phyloP scores from a whole-genome alignment of 1,140 invertebrate genomes.

The Aradophagus sp. region DNA sequence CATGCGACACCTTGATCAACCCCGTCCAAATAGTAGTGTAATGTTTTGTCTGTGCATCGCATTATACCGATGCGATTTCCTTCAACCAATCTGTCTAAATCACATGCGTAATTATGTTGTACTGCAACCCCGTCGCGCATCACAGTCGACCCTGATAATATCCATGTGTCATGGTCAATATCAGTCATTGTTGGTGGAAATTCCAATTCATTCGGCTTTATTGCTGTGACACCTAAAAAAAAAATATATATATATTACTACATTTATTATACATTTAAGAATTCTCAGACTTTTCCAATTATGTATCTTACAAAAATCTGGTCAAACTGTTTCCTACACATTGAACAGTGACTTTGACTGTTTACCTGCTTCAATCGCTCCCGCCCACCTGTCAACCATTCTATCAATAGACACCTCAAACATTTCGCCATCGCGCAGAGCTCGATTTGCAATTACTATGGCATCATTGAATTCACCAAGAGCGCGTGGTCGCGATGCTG shows the following conservation, averaged over 20 bases:
- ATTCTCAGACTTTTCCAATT: too few species aligned
- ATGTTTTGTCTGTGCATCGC: slow-evolving; percentile 86
- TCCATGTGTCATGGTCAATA: slow-evolving; percentile 93
- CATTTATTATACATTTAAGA: too few species aligned
- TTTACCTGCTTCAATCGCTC: slow-evolving; percentile 85
- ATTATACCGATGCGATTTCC: slow-evolving; percentile 89
- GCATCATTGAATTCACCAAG: slow-evolving; percentile 95
- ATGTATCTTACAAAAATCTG: too few species aligned
- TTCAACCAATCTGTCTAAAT: slow-evolving; percentile 85
- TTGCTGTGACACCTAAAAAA: slow-evolving; percentile 84
- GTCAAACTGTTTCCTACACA: too few species aligned
- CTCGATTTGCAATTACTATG: slow-evolving; percentile 91
- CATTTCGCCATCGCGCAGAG: slow-evolving; percentile 90
- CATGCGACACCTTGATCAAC: slow-evolving; percentile 92
- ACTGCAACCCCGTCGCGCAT: slow-evolving; percentile 90
- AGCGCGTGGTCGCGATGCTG: slow-evolving; percentile 88
- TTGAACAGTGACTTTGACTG: slow-evolving; percentile 1
- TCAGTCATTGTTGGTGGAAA: slow-evolving; percentile 94
- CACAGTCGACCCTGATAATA: slow-evolving; percentile 88
- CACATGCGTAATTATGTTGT: slow-evolving; percentile 87
- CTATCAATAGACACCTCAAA: slow-evolving; percentile 94
- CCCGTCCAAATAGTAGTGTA: slow-evolving; percentile 94
- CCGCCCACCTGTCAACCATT: slow-evolving; percentile 94
- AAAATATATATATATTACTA: slow-evolving; percentile 28
- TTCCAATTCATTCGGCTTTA: slow-evolving; percentile 89